Percentiles rank a stretch among this genome's conserved stretches.
These are phyloP conservation scores for Chrysemys picta DNA, from an alignment of 2,113 vertebrate genomes.

Conservation along the genomic window DNA sequence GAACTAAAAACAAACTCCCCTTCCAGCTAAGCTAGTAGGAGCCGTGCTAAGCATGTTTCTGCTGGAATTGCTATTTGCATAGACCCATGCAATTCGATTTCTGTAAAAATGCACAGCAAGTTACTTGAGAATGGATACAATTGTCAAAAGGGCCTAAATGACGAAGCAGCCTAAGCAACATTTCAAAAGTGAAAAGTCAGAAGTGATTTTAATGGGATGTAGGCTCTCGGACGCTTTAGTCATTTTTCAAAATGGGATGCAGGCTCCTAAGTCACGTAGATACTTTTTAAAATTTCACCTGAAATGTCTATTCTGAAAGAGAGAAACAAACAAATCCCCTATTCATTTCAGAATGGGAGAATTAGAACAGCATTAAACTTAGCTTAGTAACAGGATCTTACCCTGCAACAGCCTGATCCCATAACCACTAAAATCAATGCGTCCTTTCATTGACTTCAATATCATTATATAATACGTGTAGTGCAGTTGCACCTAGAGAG, in stretches of 20 bases:
- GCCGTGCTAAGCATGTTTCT: not conserved
- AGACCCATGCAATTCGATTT: not conserved
- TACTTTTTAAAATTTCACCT: not conserved
- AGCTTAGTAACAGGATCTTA: not conserved
- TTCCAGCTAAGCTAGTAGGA: not conserved
- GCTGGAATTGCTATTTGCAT: not conserved
- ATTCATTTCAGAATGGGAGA: not conserved
- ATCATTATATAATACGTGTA: not conserved
- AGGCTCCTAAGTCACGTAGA: fast-evolving
- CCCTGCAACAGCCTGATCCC: not conserved
- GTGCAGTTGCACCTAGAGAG: not conserved
- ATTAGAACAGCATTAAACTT: fast-evolving
- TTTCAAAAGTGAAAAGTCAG: not conserved
- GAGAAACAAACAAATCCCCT: not conserved
- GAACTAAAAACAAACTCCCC: not conserved
- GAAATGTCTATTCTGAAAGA: fast-evolving
- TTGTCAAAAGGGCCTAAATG: not conserved
- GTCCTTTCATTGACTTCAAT: not conserved
- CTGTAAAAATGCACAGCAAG: not conserved
- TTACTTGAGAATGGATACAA: fast-evolving
- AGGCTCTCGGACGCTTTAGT: not conserved
- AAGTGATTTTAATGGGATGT: not conserved
- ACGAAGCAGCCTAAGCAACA: not conserved
- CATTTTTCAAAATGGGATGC: not conserved
- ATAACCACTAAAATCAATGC: fast-evolving